These are phyloP conservation scores for Pyrocoelia pectoralis DNA, from an alignment of 2,888 invertebrate species.

Conservation along the genomic window DNA sequence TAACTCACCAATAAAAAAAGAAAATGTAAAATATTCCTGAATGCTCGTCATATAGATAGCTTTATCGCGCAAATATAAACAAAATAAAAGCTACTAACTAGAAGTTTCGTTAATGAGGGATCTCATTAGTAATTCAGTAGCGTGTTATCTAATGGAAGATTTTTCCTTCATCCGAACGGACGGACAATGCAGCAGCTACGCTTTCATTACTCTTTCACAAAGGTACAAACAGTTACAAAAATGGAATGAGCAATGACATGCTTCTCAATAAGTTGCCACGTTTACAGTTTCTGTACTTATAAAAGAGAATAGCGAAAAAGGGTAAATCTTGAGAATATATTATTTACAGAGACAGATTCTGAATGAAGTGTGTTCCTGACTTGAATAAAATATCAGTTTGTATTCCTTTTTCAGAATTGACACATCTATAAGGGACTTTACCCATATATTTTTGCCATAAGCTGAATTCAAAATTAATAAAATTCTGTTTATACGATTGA, in stretches of 20 bases:
- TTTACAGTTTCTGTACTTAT: constrained; percentile 16
- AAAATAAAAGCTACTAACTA: constrained; percentile 4
- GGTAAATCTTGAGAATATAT: constrained; percentile 11
- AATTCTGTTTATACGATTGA: background rate
- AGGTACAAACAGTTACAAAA: constrained; percentile 11
- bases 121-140: constrained; percentile 26
- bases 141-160: constrained; percentile 1
- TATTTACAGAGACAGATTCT: constrained; percentile 16
- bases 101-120: constrained; percentile 17
- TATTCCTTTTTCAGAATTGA: constrained; percentile 9
- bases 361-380: constrained; percentile 17
- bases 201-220: constrained; percentile 14
- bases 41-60: constrained; percentile 9
- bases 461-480: background rate
- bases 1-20: constrained; percentile 9
- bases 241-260: constrained; percentile 9
- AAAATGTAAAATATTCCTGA: constrained; percentile 7
- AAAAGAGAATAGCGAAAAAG: constrained; percentile 15
- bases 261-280: constrained; percentile 13
- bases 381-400: constrained; percentile 15
- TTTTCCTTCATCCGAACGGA: background rate
- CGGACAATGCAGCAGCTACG: background rate
- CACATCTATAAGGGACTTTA: constrained; percentile 3
- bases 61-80: background rate
- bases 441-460: background rate